These are phyloP conservation scores for Hylia prasina DNA, from an alignment of 2,113 vertebrate species.

Conservation along the genomic window DNA sequence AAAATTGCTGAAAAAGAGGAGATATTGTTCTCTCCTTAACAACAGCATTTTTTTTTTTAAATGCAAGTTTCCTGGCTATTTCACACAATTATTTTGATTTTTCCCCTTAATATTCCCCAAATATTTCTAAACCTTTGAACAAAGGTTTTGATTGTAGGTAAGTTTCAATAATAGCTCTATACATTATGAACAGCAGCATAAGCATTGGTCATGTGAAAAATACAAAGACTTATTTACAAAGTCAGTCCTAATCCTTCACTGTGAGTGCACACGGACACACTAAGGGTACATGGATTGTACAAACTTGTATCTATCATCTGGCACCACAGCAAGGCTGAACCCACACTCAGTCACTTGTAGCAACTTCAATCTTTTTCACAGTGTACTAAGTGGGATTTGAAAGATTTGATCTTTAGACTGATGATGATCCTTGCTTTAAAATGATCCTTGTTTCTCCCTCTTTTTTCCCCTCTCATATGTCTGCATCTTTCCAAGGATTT, in stretches of 20 bases:
- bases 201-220: neutral
- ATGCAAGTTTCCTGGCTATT: neutral
- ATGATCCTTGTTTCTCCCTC: neutral
- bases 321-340: neutral
- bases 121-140: neutral
- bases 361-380: neutral
- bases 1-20: neutral
- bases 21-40: neutral
- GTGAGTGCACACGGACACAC: neutral
- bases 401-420: neutral
- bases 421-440: no score
- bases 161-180: neutral
- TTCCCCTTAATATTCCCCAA: neutral
- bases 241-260: neutral
- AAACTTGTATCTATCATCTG: neutral
- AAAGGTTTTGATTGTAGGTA: neutral
- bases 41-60: neutral
- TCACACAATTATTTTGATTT: neutral
- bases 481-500: neutral
- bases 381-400: neutral
- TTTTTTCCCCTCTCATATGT: accelerated
- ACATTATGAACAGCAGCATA: neutral
- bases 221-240: neutral
- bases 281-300: no score
- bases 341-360: neutral